Evolutionary conservation across 2,888 invertebrate genomes (phyloP).

Genomic region (Acrobasis suavella): DNA sequence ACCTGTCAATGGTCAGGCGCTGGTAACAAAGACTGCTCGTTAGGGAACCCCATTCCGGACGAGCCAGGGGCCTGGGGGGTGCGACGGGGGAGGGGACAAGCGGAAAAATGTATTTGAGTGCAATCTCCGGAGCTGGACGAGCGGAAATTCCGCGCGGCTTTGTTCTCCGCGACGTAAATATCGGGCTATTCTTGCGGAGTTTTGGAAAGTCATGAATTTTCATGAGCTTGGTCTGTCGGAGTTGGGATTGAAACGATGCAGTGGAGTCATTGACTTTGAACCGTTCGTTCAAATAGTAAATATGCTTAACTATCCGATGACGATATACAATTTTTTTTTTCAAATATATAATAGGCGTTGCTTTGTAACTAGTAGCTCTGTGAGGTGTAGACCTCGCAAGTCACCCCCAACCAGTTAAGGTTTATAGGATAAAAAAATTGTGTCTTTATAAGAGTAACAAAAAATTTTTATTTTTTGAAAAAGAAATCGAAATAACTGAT

Average conservation of each 20-base stretch:
- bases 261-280: not conserved
- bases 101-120: conserved; percentile 57
- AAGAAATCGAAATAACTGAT: no score
- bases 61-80: not conserved
- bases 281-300: no score
- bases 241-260: not conserved
- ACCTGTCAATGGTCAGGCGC: conserved; percentile 12
- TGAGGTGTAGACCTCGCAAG: no score
- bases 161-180: conserved; percentile 30
- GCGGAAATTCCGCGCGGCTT: conserved; percentile 39
- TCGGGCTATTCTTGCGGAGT: conserved; percentile 25
- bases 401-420: no score
- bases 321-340: no score
- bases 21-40: conserved; percentile 45
- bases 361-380: no score
- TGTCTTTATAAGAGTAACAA: no score
- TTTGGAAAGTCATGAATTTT: conserved; percentile 22
- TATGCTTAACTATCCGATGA: no score
- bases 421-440: no score
- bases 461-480: no score
- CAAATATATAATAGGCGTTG: no score
- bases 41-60: conserved; percentile 30
- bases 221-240: conserved; percentile 1
- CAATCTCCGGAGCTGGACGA: conserved; percentile 51
- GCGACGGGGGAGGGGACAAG: conserved; percentile 12